Conservation (phyloP, 2,888 invertebrate genomes). For the Archaeoteleia sp. region DNA sequence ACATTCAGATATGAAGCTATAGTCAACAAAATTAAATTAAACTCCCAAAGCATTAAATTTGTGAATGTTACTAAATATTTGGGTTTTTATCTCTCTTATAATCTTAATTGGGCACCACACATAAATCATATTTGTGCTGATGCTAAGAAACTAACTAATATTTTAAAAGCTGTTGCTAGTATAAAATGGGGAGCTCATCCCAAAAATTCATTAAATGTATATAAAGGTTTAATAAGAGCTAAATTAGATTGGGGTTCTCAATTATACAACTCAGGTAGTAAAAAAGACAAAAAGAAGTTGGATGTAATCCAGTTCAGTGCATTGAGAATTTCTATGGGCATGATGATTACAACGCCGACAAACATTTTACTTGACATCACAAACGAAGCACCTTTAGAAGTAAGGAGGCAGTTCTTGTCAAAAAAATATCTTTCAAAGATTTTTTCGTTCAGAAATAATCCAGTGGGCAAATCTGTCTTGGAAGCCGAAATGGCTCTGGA, state of each 20-base stretch:
- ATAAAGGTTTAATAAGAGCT: constrained; percentile 1
- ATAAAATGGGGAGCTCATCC: constrained; percentile 1
- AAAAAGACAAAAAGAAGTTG: not conserved
- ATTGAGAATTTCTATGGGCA: not conserved
- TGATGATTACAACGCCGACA: not conserved
- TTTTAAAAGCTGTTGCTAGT: not conserved
- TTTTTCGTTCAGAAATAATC: too few relatives aligned
- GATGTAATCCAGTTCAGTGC: not conserved
- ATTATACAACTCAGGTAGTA: not conserved
- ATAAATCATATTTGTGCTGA: not conserved
- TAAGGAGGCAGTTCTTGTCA: not conserved
- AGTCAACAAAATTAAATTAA: not conserved
- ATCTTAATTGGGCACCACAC: constrained; percentile 1
- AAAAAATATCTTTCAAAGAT: constrained; percentile 10
- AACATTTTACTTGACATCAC: not conserved
- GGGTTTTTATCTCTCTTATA: not conserved
- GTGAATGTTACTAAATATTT: not conserved
- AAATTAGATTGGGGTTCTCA: not conserved
- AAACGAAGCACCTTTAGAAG: not conserved
- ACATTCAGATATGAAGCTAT: not conserved
- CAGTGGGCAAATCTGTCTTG: too few relatives aligned
- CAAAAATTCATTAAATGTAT: not conserved
- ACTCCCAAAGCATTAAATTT: not conserved
- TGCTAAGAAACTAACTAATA: not conserved
- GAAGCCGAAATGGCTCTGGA: too few relatives aligned